Evolutionary conservation across 1,140 invertebrate genomes (phyloP).

Genomic region (Diachasmimorpha longicaudata): DNA sequence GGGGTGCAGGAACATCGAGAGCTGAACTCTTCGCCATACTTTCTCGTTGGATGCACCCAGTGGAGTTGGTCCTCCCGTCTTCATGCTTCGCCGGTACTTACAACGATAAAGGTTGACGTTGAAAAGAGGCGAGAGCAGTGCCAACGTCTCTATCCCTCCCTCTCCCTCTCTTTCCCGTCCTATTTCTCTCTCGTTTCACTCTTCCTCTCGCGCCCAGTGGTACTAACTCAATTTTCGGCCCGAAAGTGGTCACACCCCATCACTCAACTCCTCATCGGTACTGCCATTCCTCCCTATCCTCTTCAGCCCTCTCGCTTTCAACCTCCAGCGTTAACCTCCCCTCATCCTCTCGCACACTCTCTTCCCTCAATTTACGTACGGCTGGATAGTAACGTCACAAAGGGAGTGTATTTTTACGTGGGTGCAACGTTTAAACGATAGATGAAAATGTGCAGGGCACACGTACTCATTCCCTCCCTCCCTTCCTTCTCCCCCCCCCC

Average conservation of each 20-base stretch:
- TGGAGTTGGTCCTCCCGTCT: constrained; percentile 5
- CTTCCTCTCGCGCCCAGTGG: neutral
- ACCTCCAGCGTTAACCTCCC: neutral
- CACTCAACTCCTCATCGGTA: constrained; percentile 17
- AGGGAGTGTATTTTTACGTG: constrained; percentile 33
- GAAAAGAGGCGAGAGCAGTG: neutral
- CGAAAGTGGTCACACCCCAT: constrained; percentile 34
- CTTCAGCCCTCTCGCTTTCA: neutral
- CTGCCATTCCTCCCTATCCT: neutral
- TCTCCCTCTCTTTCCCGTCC: too few relatives aligned
- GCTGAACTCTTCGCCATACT: neutral
- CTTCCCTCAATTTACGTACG: constrained; percentile 22
- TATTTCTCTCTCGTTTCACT: neutral
- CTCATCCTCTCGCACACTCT: neutral
- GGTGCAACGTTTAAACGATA: constrained; percentile 16
- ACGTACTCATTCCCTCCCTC: too few relatives aligned
- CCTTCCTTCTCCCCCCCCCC: too few relatives aligned
- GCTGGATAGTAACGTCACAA: constrained; percentile 21
- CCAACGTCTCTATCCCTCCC: too few relatives aligned
- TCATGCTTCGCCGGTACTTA: constrained; percentile 28
- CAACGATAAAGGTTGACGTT: constrained; percentile 22
- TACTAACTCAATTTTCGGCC: constrained; percentile 35
- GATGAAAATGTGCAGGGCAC: constrained; percentile 13
- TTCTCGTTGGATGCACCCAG: neutral
- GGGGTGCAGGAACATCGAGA: neutral